Conservation (phyloP, 2,113 vertebrate genomes). For the Ctenodactylus gundi region DNA sequence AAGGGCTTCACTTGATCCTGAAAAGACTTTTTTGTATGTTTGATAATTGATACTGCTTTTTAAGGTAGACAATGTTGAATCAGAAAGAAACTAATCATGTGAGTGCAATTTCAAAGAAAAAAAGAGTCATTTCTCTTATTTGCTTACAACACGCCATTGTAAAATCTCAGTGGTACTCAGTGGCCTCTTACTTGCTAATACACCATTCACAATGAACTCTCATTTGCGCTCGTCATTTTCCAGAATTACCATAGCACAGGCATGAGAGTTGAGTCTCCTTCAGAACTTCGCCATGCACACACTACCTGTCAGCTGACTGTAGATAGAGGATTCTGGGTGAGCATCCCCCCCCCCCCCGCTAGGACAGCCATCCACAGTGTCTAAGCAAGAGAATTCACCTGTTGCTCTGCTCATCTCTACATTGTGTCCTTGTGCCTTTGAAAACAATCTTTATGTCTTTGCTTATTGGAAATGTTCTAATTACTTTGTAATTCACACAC, state of each 20-base stretch:
- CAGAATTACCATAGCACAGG: neutral
- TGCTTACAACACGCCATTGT: neutral
- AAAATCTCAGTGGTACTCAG: neutral
- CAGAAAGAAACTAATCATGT: neutral
- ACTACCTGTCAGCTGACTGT: neutral
- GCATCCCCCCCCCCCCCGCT: no score
- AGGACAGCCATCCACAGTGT: neutral
- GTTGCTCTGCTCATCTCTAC: no score
- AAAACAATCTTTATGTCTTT: neutral
- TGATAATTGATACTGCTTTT: neutral
- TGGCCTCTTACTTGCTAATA: neutral
- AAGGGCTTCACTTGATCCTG: neutral
- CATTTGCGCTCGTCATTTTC: neutral
- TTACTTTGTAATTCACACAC: neutral
- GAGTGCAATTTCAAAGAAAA: neutral
- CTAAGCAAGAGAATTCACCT: neutral
- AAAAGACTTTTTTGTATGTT: neutral
- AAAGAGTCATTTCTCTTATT: neutral
- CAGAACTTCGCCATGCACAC: neutral
- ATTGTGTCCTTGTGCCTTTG: no score
- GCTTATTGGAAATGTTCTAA: neutral
- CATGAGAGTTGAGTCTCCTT: neutral
- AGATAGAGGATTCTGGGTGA: neutral
- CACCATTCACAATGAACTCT: fast-evolving
- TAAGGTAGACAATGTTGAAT: no score